A percentile compares a stretch with the other conserved stretches of the same genome.
phyloP scores from a whole-genome alignment of 2,797 vertebrate species.

The Sebastolobus altivelis region DNA sequence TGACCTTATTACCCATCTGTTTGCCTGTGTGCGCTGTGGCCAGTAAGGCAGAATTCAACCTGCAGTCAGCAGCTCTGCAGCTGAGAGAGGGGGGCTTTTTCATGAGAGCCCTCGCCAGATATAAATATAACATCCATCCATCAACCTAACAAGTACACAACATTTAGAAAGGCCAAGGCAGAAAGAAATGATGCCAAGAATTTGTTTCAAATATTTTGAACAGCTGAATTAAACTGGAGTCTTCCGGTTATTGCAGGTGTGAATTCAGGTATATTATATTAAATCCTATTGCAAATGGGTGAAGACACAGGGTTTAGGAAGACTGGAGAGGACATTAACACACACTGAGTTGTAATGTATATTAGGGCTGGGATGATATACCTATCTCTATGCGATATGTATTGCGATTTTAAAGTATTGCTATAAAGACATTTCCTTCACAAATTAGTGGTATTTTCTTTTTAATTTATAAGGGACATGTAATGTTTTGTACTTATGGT shows the following conservation, averaged over 20 bases:
- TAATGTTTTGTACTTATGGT: too few species aligned
- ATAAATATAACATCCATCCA: slow-evolving; percentile 78
- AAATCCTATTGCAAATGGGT: neutral
- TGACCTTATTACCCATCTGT: slow-evolving; percentile 86
- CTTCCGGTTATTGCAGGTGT: slow-evolving; percentile 17
- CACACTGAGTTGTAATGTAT: neutral
- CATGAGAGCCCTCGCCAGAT: slow-evolving; percentile 48
- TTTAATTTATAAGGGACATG: neutral
- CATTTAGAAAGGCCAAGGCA: slow-evolving; percentile 51
- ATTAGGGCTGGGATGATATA: neutral
- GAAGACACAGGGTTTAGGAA: neutral
- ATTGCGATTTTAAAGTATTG: too few species aligned
- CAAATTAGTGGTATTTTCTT: too few species aligned
- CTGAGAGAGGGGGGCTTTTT: slow-evolving; percentile 60
- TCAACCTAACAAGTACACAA: slow-evolving; percentile 66
- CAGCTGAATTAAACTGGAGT: slow-evolving; percentile 3
- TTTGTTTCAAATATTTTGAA: slow-evolving; percentile 34
- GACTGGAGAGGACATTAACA: neutral
- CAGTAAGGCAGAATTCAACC: slow-evolving; percentile 71
- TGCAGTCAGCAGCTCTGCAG: slow-evolving; percentile 79
- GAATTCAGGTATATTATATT: neutral
- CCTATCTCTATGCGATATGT: too few species aligned
- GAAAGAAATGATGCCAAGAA: slow-evolving; percentile 17
- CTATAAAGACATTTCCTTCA: too few species aligned
- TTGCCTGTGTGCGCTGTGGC: slow-evolving; percentile 69